Base-by-base conservation (phyloP, 2,113 vertebrate species). In the Hystrix brachyura region DNA sequence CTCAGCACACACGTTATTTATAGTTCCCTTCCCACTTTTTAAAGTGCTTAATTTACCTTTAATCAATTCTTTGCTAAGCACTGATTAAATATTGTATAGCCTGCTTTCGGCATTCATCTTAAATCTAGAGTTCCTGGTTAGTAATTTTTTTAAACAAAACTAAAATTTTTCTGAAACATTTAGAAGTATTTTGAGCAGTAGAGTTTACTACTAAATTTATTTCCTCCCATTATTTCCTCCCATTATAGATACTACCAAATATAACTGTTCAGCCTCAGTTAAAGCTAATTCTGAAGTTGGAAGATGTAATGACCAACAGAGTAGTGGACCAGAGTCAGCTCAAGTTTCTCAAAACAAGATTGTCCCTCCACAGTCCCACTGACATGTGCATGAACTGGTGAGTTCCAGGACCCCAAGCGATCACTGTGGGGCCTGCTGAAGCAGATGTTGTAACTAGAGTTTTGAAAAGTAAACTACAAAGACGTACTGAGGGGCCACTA, bases 1-100 rank as follows among this genome's bases (percentile, higher is more conserved):
- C 57, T 88, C 32, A 60, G 38, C 21, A 60, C n/a, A 65, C 82
- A 79, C 53, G 57, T 85, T 64, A 57, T 55, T 78, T 95, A 69
- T 32, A 79, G n/a, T 34, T 93, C 29, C 21, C 55, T 87, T 8
- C 62, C 88, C 51, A 43, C n/a, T 93, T 90, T 87, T 48, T 32
- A 65, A 13, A 82, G 92, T 71, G 62, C 25, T 85, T 95, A 87
- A 96, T 95, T 92, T 95, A 87, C 43, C 25, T 88, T 78, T 80
- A 85, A 81, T 85, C 46, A 79, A 71, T 81, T 81, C 18, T 94
- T 85, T 57, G 53, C 53, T 90, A 89, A 93, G 55, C 15, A 91
- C 38, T 48, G 11, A 34, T 67, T 80, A 91, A 76, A 87, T 79
- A 92, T 89, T 93, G 95, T 91, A 90, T 83, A 91, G 3, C 18